Base-by-base conservation (phyloP, 53 echinoderm and acorn worm species). In the Arbacia lixula region DNA sequence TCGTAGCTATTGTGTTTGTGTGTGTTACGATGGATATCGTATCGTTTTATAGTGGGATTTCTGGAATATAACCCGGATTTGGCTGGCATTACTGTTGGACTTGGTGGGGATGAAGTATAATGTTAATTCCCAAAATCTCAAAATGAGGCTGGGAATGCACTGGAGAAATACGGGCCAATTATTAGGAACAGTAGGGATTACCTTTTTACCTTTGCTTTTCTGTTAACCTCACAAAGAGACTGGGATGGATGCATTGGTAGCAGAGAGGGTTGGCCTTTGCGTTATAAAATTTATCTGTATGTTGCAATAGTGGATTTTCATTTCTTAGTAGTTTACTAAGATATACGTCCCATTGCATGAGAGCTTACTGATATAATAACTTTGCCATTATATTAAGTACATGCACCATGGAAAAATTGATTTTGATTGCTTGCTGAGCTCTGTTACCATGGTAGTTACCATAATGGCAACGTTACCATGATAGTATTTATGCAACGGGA, bases 21-120 rank as follows among this genome's bases (percentile, higher is more conserved):
- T 53, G 53, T 53, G 53, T 53, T 53, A 53, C 53, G 53, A 53
- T 53, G 53, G 53, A 53, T 53, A 53, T 53, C 53, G 53, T 53
- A 53, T 53, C 53, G 53, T 53, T 8, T 53, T 53, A 53, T 53
- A 53, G 19, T 53, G 53, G 53, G 53, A 53, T 53, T 53, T 53
- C 53, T 53, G 53, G 53, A 53, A 53, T 53, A 53, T 53, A 53
- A 53, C 53, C 6, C 9, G 53, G 53, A 53, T 8, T 53, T 53
- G 3, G 53, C 53, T 53, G 53, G 53, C 17, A 53, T 53, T 53
- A 53, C 53, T 53, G 53, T 53, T 53, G 53, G 53, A 53, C 53
- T 53, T 53, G 53, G n/a, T n/a, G n/a, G n/a, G 53, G 53, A 53
- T 53, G 53, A 53, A 53, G 53, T 53, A 53, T 53, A 53, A 53